A percentile compares a stretch with the other conserved stretches of the same genome.
Evolutionary conservation across 2,113 vertebrate genomes (phyloP).

Genomic region (Cromileptes altivelis): DNA sequence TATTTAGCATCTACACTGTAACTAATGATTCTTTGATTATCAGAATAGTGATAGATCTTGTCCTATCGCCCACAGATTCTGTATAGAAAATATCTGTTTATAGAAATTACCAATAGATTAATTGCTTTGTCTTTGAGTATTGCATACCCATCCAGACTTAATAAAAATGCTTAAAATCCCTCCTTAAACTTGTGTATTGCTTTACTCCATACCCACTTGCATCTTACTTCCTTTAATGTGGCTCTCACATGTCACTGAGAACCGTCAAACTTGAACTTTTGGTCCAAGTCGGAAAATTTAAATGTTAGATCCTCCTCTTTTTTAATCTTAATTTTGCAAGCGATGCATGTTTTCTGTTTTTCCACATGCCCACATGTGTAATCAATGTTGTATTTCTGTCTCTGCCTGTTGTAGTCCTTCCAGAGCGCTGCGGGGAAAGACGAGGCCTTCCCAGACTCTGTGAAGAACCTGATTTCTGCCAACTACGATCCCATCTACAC

Average conservation of each 20-base stretch:
- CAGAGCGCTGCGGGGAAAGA: conserved; percentile 88
- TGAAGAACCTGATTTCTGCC: conserved; percentile 89
- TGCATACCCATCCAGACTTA: too few relatives aligned
- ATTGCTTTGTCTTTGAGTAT: too few relatives aligned
- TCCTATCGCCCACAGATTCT: too few relatives aligned
- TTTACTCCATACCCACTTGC: not conserved
- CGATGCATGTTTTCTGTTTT: not conserved
- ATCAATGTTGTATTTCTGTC: not conserved
- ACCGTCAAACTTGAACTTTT: not conserved
- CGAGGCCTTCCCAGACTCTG: conserved; percentile 88
- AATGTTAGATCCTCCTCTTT: not conserved
- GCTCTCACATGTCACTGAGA: not conserved
- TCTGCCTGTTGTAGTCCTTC: conserved; percentile 86
- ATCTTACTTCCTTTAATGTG: not conserved
- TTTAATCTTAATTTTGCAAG: not conserved
- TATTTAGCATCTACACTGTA: too few relatives aligned
- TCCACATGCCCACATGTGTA: not conserved
- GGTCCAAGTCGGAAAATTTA: not conserved
- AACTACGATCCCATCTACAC: conserved; percentile 94
- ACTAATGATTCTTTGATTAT: too few relatives aligned
- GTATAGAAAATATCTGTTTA: too few relatives aligned
- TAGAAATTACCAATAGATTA: too few relatives aligned
- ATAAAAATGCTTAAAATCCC: too few relatives aligned
- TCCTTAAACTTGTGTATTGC: not conserved
- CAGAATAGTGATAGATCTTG: too few relatives aligned